These are phyloP conservation scores for Cephus nigrinus DNA, from an alignment of 2,888 invertebrate genomes.

Conservation along the genomic window DNA sequence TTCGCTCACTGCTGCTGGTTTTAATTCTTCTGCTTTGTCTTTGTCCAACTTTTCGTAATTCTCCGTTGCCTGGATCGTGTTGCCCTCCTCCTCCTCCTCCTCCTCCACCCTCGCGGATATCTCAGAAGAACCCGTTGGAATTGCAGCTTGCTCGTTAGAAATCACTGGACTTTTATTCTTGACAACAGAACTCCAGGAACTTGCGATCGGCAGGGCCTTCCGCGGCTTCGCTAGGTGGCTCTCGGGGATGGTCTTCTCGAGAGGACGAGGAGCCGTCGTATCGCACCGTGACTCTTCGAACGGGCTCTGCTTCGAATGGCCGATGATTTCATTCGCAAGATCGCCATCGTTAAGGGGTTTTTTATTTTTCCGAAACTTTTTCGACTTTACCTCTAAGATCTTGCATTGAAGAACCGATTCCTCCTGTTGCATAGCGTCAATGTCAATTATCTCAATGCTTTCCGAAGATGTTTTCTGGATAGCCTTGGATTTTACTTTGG, in stretches of 20 bases:
- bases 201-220: not conserved
- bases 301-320: too few relatives aligned
- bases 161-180: slow-evolving; percentile 9
- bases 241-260: slow-evolving; percentile 8
- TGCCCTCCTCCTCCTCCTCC: too few relatives aligned
- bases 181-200: slow-evolving; percentile 45
- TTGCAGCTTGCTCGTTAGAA: not conserved
- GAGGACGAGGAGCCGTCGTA: slow-evolving; percentile 19
- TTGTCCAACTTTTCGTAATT: not conserved
- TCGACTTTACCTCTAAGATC: slow-evolving; percentile 42
- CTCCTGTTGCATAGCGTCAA: slow-evolving; percentile 54
- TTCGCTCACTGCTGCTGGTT: not conserved
- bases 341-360: slow-evolving; percentile 19
- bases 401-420: slow-evolving; percentile 49
- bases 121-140: too few relatives aligned
- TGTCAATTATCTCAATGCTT: slow-evolving; percentile 55
- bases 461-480: slow-evolving; percentile 19
- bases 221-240: not conserved
- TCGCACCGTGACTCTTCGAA: slow-evolving; percentile 10
- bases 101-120: too few relatives aligned
- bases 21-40: not conserved
- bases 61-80: too few relatives aligned
- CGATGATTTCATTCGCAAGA: not conserved
- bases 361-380: slow-evolving; percentile 43
- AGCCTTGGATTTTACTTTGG: not conserved